Conservation (phyloP, 2,888 invertebrate genomes). For the Rhagium mordax region DNA sequence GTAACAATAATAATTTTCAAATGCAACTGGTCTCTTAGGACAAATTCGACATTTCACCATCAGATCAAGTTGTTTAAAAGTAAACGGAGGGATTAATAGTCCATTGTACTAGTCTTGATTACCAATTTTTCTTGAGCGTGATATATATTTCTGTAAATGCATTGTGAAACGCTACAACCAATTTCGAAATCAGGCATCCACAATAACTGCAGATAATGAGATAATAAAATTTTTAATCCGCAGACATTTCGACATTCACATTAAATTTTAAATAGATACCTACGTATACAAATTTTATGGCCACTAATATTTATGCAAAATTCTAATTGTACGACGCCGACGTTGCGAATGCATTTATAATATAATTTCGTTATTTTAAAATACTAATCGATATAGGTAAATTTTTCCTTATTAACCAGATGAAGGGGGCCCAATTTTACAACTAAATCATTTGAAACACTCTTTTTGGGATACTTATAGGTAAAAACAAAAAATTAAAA, state of each 20-base stretch:
- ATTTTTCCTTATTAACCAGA: too few relatives aligned
- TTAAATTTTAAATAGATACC: neutral
- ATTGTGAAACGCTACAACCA: neutral
- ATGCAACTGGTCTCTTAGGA: too few relatives aligned
- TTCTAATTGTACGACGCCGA: neutral
- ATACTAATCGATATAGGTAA: neutral
- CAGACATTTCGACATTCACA: neutral
- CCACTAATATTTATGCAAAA: neutral
- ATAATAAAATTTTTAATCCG: neutral
- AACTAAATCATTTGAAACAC: too few relatives aligned
- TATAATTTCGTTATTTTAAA: neutral
- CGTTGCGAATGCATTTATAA: neutral
- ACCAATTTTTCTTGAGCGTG: neutral
- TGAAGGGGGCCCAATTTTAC: too few relatives aligned
- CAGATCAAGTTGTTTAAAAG: too few relatives aligned
- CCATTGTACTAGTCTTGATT: too few relatives aligned
- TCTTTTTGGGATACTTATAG: too few relatives aligned
- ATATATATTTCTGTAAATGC: neutral
- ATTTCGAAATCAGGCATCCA: neutral
- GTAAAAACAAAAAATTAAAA: too few relatives aligned
- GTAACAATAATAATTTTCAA: too few relatives aligned
- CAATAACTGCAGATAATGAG: neutral
- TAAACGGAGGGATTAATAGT: too few relatives aligned
- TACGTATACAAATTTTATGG: neutral
- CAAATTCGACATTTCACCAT: too few relatives aligned